Evolutionary conservation across 2,888 invertebrate genomes (phyloP).

Genomic region (Nemotelus nigrinus): DNA sequence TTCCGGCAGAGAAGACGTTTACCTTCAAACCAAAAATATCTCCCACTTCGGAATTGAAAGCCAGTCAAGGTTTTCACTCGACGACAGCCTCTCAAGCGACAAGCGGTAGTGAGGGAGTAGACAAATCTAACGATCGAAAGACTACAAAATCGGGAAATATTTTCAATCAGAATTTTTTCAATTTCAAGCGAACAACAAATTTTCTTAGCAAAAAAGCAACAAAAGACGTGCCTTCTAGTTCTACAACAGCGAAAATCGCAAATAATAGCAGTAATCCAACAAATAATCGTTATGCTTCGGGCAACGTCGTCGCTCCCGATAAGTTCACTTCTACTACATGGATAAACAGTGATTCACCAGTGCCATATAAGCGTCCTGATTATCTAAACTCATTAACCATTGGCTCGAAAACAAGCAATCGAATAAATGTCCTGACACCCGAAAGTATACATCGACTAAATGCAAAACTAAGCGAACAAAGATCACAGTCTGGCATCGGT

Average conservation of each 20-base stretch:
- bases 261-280: neutral
- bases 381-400: slow-evolving; percentile 45
- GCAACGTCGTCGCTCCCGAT: slow-evolving; percentile 30
- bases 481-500: neutral
- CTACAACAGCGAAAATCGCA: neutral
- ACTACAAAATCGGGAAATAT: slow-evolving; percentile 40
- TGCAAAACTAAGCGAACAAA: slow-evolving; percentile 56
- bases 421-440: slow-evolving; percentile 61
- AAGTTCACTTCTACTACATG: slow-evolving; percentile 45
- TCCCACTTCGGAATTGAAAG: slow-evolving; percentile 52
- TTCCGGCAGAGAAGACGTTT: slow-evolving; percentile 50
- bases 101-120: neutral
- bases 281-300: neutral
- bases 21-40: slow-evolving; percentile 52
- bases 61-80: slow-evolving; percentile 47
- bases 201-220: slow-evolving; percentile 40
- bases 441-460: slow-evolving; percentile 62
- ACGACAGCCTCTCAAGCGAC: neutral
- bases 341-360: slow-evolving; percentile 45
- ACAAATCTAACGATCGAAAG: slow-evolving; percentile 3
- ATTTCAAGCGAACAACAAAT: slow-evolving; percentile 49
- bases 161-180: slow-evolving; percentile 51
- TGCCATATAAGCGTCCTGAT: slow-evolving; percentile 33
- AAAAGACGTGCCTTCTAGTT: slow-evolving; percentile 39
- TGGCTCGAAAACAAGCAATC: slow-evolving; percentile 54